Conservation (phyloP, 2,888 invertebrate genomes). For the Unio pictorum region DNA sequence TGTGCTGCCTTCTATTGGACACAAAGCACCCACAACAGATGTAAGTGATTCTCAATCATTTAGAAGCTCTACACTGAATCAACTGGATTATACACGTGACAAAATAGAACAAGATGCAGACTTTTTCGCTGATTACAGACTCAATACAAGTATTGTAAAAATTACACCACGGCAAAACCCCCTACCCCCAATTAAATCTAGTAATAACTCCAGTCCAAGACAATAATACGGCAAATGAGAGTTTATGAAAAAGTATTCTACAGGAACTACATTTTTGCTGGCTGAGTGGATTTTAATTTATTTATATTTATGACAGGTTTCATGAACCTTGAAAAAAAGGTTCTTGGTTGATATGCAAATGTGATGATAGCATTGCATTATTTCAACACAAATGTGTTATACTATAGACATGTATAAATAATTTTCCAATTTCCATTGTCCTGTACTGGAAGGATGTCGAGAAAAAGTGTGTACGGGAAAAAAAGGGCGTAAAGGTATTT, state of each 20-base stretch:
- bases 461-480: no score
- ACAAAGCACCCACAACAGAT: conserved; percentile 11
- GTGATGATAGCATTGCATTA: no score
- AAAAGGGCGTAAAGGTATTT: no score
- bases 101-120: conserved; percentile 49
- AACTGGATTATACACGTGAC: conserved; percentile 51
- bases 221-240: neutral
- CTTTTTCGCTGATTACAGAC: conserved; percentile 51
- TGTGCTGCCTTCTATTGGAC: conserved; percentile 51
- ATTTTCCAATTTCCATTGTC: no score
- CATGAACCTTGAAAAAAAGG: no score
- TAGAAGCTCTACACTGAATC: conserved; percentile 32
- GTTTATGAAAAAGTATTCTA: conserved; percentile 4
- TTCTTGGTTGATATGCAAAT: no score
- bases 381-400: no score
- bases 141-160: conserved; percentile 40
- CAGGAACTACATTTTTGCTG: conserved; percentile 1
- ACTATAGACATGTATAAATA: no score
- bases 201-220: neutral
- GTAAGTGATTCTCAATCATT: conserved; percentile 7
- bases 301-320: no score
- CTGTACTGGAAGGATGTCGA: no score
- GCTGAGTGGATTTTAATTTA: neutral
- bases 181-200: conserved; percentile 39
- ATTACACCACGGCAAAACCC: conserved; percentile 43